Evolutionary conservation across 2,888 invertebrate genomes (phyloP), one percentile per base, ranked within the genome.

Genomic region (Phengaris alcon): DNA sequence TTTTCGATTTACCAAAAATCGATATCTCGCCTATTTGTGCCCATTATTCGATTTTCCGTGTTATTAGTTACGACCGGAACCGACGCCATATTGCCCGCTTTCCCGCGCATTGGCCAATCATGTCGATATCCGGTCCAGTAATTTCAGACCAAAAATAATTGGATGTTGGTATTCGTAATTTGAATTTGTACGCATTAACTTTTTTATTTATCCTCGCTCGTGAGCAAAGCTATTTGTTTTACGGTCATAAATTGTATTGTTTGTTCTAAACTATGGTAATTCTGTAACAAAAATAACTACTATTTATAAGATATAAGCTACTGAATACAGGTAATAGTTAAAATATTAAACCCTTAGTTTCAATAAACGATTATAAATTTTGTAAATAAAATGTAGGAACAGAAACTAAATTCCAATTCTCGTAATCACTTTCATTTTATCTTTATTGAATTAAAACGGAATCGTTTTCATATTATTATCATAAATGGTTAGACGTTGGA

Each of bases 11-110:
- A 35, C 64, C 64, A 35, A 81, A 79, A 82, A 82, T 80, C 80
- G 82, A 83, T 85, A 81, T 77, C 54, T 78, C 81, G 81, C 81
- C 79, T 80, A 82, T 82, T 79, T 48, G 77, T 81, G 81, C 81
- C 79, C 80, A 82, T 82, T 79, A 83, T 80, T 82, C 82, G 82
- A 81, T 84, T 85, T 78, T 80, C 81, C 80, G 80, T 85, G 82
- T 75, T 76, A 88, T 87, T 87, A 87, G 51, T 69, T 80, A 79
- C 81, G 79, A 83, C 77, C 78, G 77, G 78, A 78, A 78, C 77
- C 85, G 85, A 77, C 86, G 89, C 90, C 90, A 91, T 91, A 85
- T 90, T 91, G 89, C 78, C 77, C 84, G 81, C 81, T 88, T 90
- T 89, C 88, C 88, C 87, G 85, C 86, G 85, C 84, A 86, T 86